Evolutionary conservation across 1,140 invertebrate species (phyloP), one percentile per base, ranked within the genome.

Genomic region (Ruditapes philippinarum): DNA sequence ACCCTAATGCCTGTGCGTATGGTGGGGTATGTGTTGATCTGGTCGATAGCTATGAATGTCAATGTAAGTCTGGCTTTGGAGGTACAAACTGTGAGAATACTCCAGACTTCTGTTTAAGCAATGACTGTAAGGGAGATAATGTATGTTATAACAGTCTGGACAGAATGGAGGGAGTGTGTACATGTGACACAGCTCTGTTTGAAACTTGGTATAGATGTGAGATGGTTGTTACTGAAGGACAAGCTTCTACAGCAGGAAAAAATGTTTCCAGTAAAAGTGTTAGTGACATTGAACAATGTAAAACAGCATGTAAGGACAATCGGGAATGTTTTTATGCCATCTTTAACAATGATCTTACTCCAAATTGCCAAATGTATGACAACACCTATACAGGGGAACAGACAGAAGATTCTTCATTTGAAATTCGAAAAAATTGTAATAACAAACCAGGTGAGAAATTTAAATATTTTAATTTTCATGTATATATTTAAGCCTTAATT

Each of bases 81-180:
- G 81, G 81, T 14, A n/a, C 11, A 33, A 17, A 83, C 65, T 83
- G 81, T 40, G 40, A 83, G 42, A 83, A 25, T 25, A 38, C 45
- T 0, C 60, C 60, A 49, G 28, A 83, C 25, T 73, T 70, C 60
- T 83, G 81, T 42, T 11, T 2, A 14, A 25, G 36, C 19, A 19
- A 45, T 31, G 42, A 83, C 42, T 83, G 81, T 33, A 28, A 65
- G n/a, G 62, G 17, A 3, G n/a, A 31, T n/a, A 83, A 83, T 51
- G 36, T 83, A 11, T 68, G 81, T 36, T 83, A 83, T n/a, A 83
- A 33, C 45, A 83, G 81, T 49, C 33, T 83, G 1, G 57, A 83
- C n/a, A 51, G 28, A 33, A 68, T 68, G 60, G 62, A 70, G 19
- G 60, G 81, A 0, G 36, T 49, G 22, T 83, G 81, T 83, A n/a